Percentiles rank a stretch among this genome's conserved stretches.
Evolutionary conservation across 2,113 vertebrate species (phyloP).

Genomic region (Cephalopholis sonnerati): DNA sequence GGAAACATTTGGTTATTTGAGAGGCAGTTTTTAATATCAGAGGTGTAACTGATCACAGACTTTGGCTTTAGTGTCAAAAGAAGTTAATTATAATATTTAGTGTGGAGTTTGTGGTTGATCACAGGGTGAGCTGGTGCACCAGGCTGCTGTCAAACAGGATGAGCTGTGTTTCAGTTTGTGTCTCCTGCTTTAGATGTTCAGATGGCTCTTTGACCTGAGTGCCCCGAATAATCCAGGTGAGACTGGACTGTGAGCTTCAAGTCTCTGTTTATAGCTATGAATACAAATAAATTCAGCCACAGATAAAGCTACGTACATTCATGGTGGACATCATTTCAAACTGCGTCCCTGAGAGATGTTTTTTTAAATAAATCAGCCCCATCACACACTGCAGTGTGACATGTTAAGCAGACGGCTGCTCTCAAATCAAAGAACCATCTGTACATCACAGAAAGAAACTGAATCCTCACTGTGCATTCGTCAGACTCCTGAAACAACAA

Average conservation of each 20-base stretch:
- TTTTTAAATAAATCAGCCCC: neutral
- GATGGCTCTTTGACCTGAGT: constrained; percentile 2
- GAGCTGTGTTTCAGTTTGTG: neutral
- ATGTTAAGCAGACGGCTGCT: constrained; percentile 13
- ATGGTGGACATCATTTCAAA: neutral
- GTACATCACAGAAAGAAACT: neutral
- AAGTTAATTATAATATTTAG: neutral
- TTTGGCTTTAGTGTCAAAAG: constrained; percentile 4
- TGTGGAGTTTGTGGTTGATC: neutral
- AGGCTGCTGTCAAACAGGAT: neutral
- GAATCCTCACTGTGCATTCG: neutral
- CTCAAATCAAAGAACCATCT: constrained; percentile 46
- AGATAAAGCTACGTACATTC: neutral
- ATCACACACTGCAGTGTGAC: neutral
- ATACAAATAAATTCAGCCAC: neutral
- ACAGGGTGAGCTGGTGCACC: constrained; percentile 1
- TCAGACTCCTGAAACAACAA: neutral
- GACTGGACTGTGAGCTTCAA: neutral
- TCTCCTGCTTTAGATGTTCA: neutral
- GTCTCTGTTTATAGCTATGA: neutral
- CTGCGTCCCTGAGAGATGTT: neutral
- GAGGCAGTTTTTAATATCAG: neutral
- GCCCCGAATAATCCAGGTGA: neutral
- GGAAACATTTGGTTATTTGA: neutral
- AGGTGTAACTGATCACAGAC: neutral